A percentile compares a stretch with the other conserved stretches of the same genome.
phyloP scores from a whole-genome alignment of 2,888 invertebrate genomes.

The Melanostoma scalare region DNA sequence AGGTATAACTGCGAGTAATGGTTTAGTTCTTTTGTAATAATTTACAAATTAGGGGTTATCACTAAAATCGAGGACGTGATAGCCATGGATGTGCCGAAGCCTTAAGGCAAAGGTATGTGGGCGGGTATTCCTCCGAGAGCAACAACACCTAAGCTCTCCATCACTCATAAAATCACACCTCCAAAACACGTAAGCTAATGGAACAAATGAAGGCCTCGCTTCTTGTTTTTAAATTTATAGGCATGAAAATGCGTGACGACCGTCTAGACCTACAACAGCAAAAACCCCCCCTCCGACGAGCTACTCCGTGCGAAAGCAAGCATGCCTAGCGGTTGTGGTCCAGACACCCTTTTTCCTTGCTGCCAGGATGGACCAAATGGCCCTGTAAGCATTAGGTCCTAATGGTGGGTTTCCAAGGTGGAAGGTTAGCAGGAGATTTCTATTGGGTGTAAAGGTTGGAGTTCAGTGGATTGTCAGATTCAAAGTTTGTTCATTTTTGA shows the following conservation, averaged over 20 bases:
- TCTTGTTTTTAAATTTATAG: not conserved
- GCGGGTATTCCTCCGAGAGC: not conserved
- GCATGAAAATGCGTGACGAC: not conserved
- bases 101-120: not conserved
- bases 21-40: not conserved
- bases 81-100: not conserved
- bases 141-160: not conserved
- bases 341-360: slow-evolving; percentile 2
- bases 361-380: not conserved
- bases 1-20: not conserved
- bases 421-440: not conserved
- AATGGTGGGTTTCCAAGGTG: not conserved
- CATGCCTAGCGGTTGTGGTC: slow-evolving; percentile 8
- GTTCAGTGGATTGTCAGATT: too few species aligned
- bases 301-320: slow-evolving; percentile 1
- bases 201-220: not conserved
- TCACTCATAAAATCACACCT: not conserved
- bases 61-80: not conserved
- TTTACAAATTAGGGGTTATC: not conserved
- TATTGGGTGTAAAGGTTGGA: too few species aligned
- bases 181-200: not conserved
- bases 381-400: slow-evolving; percentile 5
- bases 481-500: too few species aligned
- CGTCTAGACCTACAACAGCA: slow-evolving; percentile 3
- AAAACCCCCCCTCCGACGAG: slow-evolving; percentile 10